phyloP scores from a whole-genome alignment of 2,113 vertebrate genomes.

The Lampris megalopsis region DNA sequence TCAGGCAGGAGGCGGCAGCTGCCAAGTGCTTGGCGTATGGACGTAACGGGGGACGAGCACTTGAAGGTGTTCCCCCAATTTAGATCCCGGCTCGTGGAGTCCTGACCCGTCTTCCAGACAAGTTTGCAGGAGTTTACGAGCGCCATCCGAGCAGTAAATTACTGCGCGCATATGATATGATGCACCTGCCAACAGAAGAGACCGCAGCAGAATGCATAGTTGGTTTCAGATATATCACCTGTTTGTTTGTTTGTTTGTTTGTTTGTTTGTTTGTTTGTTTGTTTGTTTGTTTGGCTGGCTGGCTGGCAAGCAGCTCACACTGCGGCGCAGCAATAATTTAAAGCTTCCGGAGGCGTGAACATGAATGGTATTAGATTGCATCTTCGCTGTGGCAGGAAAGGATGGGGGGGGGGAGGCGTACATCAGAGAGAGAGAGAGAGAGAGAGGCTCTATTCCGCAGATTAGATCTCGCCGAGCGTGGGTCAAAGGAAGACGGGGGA shows the following conservation, averaged over 20 bases:
- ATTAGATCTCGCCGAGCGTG: not conserved
- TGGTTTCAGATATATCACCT: not conserved
- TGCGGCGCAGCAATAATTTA: not conserved
- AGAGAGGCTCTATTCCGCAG: not conserved
- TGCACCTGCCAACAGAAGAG: not conserved
- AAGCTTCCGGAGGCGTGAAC: not conserved
- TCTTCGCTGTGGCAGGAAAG: not conserved
- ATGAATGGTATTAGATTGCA: slow-evolving; percentile 2
- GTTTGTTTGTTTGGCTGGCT: no score
- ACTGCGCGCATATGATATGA: not conserved
- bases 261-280: no score
- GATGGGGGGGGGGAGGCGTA: not conserved
- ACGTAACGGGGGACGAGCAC: not conserved
- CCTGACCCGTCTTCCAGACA: no score
- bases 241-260: not conserved
- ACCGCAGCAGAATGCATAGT: not conserved
- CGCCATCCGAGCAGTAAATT: not conserved
- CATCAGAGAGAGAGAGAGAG: not conserved
- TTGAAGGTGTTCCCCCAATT: no score
- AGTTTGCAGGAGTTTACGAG: no score
- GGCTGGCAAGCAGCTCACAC: not conserved
- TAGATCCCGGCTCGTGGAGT: no score
- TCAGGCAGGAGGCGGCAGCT: slow-evolving; percentile 4
- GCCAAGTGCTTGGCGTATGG: not conserved
- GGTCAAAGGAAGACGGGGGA: not conserved